Evolutionary conservation across 2,888 invertebrate genomes (phyloP).

Genomic region (Liodrosophila aerea): DNA sequence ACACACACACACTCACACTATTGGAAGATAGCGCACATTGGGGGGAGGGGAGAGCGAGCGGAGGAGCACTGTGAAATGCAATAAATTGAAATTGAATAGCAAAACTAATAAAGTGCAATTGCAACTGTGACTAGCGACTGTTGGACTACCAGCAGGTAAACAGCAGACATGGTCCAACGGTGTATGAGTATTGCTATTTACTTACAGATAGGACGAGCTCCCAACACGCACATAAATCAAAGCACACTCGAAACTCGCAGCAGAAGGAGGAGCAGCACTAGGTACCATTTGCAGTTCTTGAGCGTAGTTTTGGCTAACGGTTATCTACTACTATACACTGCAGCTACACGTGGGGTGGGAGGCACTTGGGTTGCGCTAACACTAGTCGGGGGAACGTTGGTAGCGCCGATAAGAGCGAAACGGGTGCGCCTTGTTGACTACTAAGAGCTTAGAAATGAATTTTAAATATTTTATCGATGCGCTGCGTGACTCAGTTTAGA

Average conservation of each 20-base stretch:
- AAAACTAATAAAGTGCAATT: slow-evolving; percentile 74
- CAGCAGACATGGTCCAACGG: background rate
- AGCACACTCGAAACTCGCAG: slow-evolving; percentile 63
- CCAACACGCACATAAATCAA: slow-evolving; percentile 73
- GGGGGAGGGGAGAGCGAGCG: background rate
- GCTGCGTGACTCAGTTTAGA: slow-evolving; percentile 67
- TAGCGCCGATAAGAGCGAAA: slow-evolving; percentile 44
- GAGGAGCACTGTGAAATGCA: slow-evolving; percentile 41
- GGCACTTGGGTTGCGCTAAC: slow-evolving; percentile 5
- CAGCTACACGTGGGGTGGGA: slow-evolving; percentile 20
- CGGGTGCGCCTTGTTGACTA: slow-evolving; percentile 42
- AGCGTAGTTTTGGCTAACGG: slow-evolving; percentile 36
- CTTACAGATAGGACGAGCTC: slow-evolving; percentile 31
- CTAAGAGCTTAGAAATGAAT: slow-evolving; percentile 74
- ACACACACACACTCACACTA: slow-evolving; percentile 25
- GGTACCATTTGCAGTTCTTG: slow-evolving; percentile 40
- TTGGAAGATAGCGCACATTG: slow-evolving; percentile 28
- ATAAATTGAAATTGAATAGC: slow-evolving; percentile 71
- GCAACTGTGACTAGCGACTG: slow-evolving; percentile 38
- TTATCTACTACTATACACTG: slow-evolving; percentile 43
- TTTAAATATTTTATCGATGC: slow-evolving; percentile 76
- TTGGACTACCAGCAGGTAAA: slow-evolving; percentile 24
- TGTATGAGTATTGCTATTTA: slow-evolving; percentile 36
- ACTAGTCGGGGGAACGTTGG: slow-evolving; percentile 18
- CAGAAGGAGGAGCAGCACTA: slow-evolving; percentile 11